Evolutionary conservation across 2,888 invertebrate species (phyloP).

Genomic region (Nomada fucata): DNA sequence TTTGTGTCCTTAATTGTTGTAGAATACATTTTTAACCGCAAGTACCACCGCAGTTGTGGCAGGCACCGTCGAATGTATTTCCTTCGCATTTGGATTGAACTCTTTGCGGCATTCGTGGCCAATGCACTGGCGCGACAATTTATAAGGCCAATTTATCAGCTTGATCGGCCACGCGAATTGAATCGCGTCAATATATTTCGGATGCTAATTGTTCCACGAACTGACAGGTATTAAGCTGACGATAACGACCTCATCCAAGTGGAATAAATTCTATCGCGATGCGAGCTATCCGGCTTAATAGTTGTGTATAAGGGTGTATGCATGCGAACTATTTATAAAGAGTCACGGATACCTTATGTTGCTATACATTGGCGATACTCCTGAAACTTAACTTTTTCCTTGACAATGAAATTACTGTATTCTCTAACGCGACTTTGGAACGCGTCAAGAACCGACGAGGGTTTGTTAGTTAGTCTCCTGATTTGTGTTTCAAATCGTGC

Average conservation of each 20-base stretch:
- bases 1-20: neutral
- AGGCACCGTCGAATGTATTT: too few relatives aligned
- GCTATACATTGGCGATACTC: conserved; percentile 32
- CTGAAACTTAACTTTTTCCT: conserved; percentile 34
- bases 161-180: neutral
- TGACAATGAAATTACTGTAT: conserved; percentile 33
- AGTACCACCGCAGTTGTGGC: too few relatives aligned
- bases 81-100: too few relatives aligned
- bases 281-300: neutral
- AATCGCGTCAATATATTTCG: neutral
- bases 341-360: conserved; percentile 13
- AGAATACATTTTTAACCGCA: too few relatives aligned
- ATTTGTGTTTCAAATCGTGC: conserved; percentile 32
- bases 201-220: neutral
- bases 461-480: neutral
- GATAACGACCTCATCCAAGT: conserved; percentile 1
- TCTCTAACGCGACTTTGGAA: neutral
- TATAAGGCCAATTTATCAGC: neutral
- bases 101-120: too few relatives aligned
- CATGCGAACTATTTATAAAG: neutral
- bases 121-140: neutral
- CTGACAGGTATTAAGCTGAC: conserved; percentile 6
- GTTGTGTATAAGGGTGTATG: neutral
- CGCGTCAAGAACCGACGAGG: neutral
- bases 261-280: conserved; percentile 16